Evolutionary conservation across 2,797 vertebrate genomes (phyloP).

Genomic region (Crenuchus spilurus): DNA sequence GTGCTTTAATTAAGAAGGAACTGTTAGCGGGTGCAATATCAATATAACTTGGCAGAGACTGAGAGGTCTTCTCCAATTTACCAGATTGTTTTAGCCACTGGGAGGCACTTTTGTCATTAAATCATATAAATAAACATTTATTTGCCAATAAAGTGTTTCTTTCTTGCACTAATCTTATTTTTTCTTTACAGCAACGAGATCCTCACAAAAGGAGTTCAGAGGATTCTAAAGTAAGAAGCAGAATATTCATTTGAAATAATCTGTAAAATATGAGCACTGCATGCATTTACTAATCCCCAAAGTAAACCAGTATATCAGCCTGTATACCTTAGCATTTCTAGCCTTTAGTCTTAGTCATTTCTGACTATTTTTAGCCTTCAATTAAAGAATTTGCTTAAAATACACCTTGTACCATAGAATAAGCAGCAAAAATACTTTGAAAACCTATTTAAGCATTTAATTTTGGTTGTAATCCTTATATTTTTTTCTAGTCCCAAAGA

Average conservation of each 20-base stretch:
- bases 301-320: neutral
- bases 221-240: constrained; percentile 79
- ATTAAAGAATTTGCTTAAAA: too few relatives aligned
- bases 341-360: too few relatives aligned
- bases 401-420: too few relatives aligned
- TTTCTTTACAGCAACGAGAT: constrained; percentile 76
- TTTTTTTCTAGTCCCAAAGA: too few relatives aligned
- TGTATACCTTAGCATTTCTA: too few relatives aligned
- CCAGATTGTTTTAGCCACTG: constrained; percentile 38
- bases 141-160: neutral
- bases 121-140: constrained; percentile 15
- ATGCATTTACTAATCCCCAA: neutral
- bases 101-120: constrained; percentile 22
- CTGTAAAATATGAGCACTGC: neutral
- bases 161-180: neutral
- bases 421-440: too few relatives aligned
- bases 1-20: constrained; percentile 43
- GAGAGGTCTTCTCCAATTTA: constrained; percentile 36
- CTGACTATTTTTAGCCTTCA: too few relatives aligned
- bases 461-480: too few relatives aligned
- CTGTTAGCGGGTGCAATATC: constrained; percentile 24
- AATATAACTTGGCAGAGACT: constrained; percentile 34
- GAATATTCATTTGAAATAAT: neutral
- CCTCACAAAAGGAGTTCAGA: constrained; percentile 79
- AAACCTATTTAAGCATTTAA: too few relatives aligned